phyloP scores from a whole-genome alignment of 1,140 invertebrate genomes.

The Camponotus floridanus region DNA sequence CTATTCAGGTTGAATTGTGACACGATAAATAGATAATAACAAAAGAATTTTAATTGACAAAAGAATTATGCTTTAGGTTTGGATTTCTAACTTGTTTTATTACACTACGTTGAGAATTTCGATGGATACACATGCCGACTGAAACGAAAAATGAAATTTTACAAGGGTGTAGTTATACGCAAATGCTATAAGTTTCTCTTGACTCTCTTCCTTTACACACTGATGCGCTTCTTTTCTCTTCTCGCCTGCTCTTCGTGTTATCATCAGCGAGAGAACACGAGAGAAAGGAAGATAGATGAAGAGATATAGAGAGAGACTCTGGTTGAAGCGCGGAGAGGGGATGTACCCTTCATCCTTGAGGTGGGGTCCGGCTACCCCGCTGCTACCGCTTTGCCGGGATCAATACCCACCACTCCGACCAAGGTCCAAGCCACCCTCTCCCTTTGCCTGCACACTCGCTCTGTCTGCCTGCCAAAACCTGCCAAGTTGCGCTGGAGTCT shows the following conservation, averaged over 20 bases:
- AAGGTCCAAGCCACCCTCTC: conserved; percentile 82
- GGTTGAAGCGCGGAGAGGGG: conserved; percentile 69
- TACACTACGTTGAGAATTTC: conserved; percentile 36
- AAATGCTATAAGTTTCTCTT: conserved; percentile 67
- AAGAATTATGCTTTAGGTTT: too few relatives aligned
- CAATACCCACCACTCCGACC: conserved; percentile 85
- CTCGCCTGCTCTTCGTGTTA: conserved; percentile 41
- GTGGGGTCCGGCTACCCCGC: conserved; percentile 84
- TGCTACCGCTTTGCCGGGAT: conserved; percentile 83
- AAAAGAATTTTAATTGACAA: too few relatives aligned
- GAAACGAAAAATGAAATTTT: conserved; percentile 75
- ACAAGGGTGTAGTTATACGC: conserved; percentile 56
- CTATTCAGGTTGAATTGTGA: too few relatives aligned
- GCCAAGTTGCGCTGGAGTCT: conserved; percentile 68
- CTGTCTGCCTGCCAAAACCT: conserved; percentile 77
- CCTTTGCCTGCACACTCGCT: conserved; percentile 72
- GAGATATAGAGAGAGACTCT: conserved; percentile 68
- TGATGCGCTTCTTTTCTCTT: conserved; percentile 68
- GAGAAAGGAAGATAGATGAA: conserved; percentile 68
- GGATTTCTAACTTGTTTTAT: neutral
- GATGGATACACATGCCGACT: conserved; percentile 26
- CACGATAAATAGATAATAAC: too few relatives aligned
- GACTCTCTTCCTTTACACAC: conserved; percentile 62
- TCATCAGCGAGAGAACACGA: conserved; percentile 50
- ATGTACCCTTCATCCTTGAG: conserved; percentile 85